Evolutionary conservation across 2,113 vertebrate species (phyloP), one percentile per base, ranked within the genome.

Genomic region (Peromyscus polionotus): DNA sequence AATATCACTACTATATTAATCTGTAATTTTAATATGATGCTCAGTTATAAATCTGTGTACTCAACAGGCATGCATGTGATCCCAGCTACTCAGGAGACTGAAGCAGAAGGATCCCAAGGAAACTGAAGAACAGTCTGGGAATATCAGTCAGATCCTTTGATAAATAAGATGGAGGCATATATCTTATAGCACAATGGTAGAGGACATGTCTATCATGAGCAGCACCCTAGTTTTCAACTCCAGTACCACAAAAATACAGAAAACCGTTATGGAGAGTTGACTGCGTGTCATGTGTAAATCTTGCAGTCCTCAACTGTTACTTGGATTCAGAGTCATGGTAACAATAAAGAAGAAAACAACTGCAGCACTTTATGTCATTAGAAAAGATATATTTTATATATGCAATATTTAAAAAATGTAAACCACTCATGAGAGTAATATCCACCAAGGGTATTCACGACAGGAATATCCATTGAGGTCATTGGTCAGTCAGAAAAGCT

Each of bases 261-360:
- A n/a, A 48, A 68, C 26, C 5, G 94, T 80, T 89, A 73, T 14
- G n/a, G 26, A 59, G 9, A 54, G 2, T 73, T 76, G 94, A 57
- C 31, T 84, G 26, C 63, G 36, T 90, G 1, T 10, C 59, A 81
- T 59, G 51, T 59, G 31, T 84, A 90, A 91, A 24, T 94, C 70
- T 88, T 90, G 9, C 20, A 48, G 33, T 54, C 13, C 59, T 61
- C 12, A 36, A 45, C 2, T 81, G 33, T 88, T 70, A 59, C 24
- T 85, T 36, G 17, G 54, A 89, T 94, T 91, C 88, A 83, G 42
- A 91, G 7, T 39, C 70, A 54, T 72, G 14, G 7, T 77, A 67
- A 96, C 11, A 95, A 83, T 73, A 70, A 77, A 96, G 12, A 93
- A 28, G 8, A 89, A 94, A 91, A 19, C 28, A 90, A 83, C 68